A percentile compares a stretch with the other conserved stretches of the same genome.
These are phyloP conservation scores for Ameiurus melas DNA, from an alignment of 2,113 vertebrate species.

Conservation along the genomic window DNA sequence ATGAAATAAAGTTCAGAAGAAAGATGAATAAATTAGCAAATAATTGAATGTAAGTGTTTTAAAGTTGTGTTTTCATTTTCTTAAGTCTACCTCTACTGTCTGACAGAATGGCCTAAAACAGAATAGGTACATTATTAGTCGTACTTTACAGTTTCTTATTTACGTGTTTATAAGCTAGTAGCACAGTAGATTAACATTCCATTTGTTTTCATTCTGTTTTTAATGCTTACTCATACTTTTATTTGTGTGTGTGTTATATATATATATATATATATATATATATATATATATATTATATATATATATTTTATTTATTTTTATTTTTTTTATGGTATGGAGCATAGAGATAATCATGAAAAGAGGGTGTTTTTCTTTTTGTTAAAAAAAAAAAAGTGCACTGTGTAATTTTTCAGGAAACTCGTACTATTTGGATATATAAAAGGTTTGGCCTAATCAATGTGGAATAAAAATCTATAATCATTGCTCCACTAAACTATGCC, in stretches of 20 bases:
- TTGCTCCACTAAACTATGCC: background rate
- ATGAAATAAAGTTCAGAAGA: conserved; percentile 8
- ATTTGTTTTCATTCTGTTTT: background rate
- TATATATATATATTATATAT: too few species aligned
- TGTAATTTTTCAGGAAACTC: background rate
- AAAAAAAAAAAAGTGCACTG: background rate
- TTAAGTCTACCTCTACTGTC: background rate
- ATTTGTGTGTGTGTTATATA: too few species aligned
- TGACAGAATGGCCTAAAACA: background rate
- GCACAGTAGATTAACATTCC: background rate
- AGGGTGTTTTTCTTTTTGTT: background rate
- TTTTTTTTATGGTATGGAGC: background rate
- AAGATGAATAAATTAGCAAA: background rate
- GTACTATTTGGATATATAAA: background rate
- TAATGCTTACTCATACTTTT: background rate
- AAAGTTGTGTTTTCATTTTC: background rate
- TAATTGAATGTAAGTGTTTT: background rate
- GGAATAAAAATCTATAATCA: background rate
- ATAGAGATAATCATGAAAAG: background rate
- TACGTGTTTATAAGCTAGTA: background rate
- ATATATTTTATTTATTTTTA: background rate
- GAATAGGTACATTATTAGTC: background rate
- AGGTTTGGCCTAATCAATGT: background rate
- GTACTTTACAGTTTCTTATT: background rate
- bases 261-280: too few species aligned